Evolutionary conservation across 1,140 invertebrate genomes (phyloP).

Genomic region (Heliothis subflexa): DNA sequence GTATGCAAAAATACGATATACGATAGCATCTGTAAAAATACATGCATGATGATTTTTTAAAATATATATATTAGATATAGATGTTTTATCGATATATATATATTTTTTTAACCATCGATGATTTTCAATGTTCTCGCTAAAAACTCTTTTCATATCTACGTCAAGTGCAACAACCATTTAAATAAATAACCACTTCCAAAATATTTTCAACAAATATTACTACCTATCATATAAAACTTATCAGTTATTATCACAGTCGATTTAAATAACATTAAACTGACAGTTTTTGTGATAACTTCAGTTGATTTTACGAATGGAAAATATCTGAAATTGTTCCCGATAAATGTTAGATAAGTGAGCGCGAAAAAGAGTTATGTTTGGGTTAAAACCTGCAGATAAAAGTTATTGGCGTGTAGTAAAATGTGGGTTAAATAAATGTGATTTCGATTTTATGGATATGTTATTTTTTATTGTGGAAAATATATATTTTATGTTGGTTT

Average conservation of each 20-base stretch:
- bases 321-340: neutral
- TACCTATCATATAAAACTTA: neutral
- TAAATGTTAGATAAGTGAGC: neutral
- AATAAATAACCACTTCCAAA: neutral
- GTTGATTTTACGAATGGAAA: neutral
- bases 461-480: neutral
- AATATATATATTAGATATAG: no score
- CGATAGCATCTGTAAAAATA: no score
- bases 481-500: no score
- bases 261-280: neutral
- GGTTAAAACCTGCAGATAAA: constrained; percentile 2
- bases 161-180: neutral
- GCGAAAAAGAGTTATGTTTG: constrained; percentile 9
- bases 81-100: no score
- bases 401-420: constrained; percentile 17
- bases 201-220: neutral
- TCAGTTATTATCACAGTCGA: neutral
- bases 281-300: neutral
- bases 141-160: no score
- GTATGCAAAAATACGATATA: no score
- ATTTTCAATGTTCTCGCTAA: no score
- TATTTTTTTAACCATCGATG: no score
- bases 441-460: neutral
- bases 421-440: constrained; percentile 16
- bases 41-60: no score